phyloP scores from a whole-genome alignment of 2,113 vertebrate species.

The Acinonyx jubatus region DNA sequence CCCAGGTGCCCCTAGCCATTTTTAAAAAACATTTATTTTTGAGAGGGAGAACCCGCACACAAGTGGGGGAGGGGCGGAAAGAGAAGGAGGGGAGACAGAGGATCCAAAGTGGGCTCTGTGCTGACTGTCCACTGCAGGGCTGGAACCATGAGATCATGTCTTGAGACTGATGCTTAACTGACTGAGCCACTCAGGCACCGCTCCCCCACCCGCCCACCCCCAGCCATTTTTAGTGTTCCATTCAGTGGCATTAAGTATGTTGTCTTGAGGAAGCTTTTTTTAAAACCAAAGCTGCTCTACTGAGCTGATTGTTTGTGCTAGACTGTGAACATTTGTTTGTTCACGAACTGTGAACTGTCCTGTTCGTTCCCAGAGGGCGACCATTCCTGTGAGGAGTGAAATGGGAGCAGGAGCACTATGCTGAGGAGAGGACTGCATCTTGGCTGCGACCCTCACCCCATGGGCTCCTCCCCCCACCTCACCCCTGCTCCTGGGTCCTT shows the following conservation, averaged over 20 bases:
- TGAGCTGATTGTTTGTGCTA: not conserved
- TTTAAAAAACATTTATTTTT: too few relatives aligned
- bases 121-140: too few relatives aligned
- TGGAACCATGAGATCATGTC: too few relatives aligned
- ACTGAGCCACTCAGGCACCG: too few relatives aligned
- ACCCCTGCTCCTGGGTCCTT: not conserved
- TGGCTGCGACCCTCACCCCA: not conserved
- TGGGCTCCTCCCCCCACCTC: not conserved
- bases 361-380: not conserved
- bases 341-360: not conserved
- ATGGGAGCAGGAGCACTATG: not conserved
- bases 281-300: not conserved
- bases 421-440: fast-evolving
- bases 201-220: too few relatives aligned
- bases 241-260: not conserved
- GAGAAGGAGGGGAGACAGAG: too few relatives aligned
- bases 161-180: too few relatives aligned
- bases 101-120: too few relatives aligned
- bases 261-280: not conserved
- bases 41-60: too few relatives aligned
- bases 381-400: not conserved
- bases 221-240: not conserved
- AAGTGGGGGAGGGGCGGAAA: too few relatives aligned
- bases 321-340: not conserved
- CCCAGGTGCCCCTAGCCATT: not conserved